Evolutionary conservation across 2,888 invertebrate genomes (phyloP).

Genomic region (Metalampra italica): DNA sequence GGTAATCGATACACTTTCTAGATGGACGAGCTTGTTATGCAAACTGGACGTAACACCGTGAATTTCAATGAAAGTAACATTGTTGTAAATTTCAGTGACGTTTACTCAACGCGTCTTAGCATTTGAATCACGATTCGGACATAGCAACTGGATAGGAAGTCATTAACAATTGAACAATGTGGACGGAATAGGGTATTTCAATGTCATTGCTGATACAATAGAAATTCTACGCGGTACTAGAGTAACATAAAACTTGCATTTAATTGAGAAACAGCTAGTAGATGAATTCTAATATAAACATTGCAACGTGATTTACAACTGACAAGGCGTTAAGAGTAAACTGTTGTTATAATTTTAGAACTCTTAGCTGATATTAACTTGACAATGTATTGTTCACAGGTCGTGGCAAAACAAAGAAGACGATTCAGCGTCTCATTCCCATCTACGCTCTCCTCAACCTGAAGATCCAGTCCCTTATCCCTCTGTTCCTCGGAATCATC

Average conservation of each 20-base stretch:
- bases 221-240: background rate
- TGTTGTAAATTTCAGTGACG: constrained; percentile 33
- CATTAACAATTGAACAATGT: background rate
- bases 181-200: constrained; percentile 5
- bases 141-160: background rate
- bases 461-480: constrained; percentile 87
- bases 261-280: background rate
- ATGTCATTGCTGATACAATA: background rate
- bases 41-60: constrained; percentile 66
- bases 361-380: too few species aligned
- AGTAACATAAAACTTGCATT: background rate
- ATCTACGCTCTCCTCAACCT: constrained; percentile 87
- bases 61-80: constrained; percentile 67
- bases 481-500: constrained; percentile 84
- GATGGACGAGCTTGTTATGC: constrained; percentile 66
- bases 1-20: constrained; percentile 71
- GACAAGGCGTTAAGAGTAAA: too few species aligned
- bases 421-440: constrained; percentile 86
- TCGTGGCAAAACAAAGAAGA: constrained; percentile 90
- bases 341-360: too few species aligned
- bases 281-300: background rate
- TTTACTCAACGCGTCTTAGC: constrained; percentile 28
- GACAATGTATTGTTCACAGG: constrained; percentile 61
- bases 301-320: too few species aligned
- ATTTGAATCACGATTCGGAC: constrained; percentile 39